Base-by-base conservation (phyloP, 1,140 invertebrate genomes). In the Papilio glaucus region DNA sequence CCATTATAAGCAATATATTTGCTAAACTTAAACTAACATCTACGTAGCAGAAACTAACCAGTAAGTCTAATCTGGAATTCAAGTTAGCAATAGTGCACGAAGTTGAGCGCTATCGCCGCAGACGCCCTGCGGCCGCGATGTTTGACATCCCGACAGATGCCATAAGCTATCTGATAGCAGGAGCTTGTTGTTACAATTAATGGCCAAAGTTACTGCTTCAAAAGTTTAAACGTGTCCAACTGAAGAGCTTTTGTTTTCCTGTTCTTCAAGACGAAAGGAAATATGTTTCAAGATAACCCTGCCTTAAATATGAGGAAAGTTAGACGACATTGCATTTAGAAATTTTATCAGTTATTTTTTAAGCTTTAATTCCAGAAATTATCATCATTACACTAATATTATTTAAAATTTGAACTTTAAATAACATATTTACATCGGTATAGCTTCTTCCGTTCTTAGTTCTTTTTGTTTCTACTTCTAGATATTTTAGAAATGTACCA, bases 181-280 rank as follows among this genome's bases (percentile, higher is more conserved):
- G n/a, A 53, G 18, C 21, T 21, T 53, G 49, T 53, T 49, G 45
- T 49, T 49, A 49, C 15, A 49, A 53, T 53, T 53, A 53, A 53
- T 53, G 49, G 18, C 24, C 10, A 12, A 24, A 53, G 18, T 53
- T 53, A 53, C 21, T 21, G 18, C 18, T 53, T 6, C 15, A 10
- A 21, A 53, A 21, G 21, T 53, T 24, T 18, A 49, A 15, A 21
- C 3, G 0, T 45, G 42, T 8, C 15, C 42, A n/a, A 1, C 42
- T 45, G 15, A 15, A 45, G 6, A 45, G n/a, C n/a, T 45, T 45
- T n/a, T 45, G 6, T 3, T 45, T 15, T 45, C 42, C 18, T n/a
- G 7, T 45, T 8, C 15, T 45, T 7, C 6, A 33, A 45, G n/a
- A 15, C 6, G 7, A n/a, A 45, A 15, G 8, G 41, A n/a, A 42